A percentile compares a stretch with the other conserved stretches of the same genome.
Conservation (phyloP, 2,888 invertebrate species). For the Chalcosyrphus nemorum region DNA sequence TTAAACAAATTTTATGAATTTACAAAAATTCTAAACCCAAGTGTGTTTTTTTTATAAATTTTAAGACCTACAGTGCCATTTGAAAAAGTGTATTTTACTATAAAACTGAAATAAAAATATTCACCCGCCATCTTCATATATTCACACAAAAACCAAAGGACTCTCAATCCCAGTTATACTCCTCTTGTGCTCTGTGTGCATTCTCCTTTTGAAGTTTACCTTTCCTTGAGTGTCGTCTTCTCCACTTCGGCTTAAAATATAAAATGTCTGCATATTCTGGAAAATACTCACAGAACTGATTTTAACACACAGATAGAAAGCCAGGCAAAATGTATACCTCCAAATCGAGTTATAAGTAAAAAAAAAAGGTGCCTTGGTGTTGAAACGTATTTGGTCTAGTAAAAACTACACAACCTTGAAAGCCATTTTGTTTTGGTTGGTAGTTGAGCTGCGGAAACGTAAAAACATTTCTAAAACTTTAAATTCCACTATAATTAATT, state of each 20-base stretch:
- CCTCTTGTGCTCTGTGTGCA: constrained; percentile 8
- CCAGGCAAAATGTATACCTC: neutral
- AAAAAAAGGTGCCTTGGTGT: neutral
- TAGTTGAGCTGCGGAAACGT: neutral
- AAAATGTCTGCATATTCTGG: neutral
- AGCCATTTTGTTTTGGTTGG: neutral
- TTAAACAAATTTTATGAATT: neutral
- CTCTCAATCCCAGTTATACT: neutral
- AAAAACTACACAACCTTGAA: constrained; percentile 4
- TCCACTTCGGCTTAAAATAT: constrained; percentile 4
- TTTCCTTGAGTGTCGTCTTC: constrained; percentile 12
- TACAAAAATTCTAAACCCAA: too few species aligned
- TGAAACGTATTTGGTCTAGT: neutral
- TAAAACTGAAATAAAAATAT: neutral
- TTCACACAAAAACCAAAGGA: constrained; percentile 30
- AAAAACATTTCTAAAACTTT: too few species aligned
- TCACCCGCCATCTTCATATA: constrained; percentile 9
- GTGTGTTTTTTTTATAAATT: too few species aligned
- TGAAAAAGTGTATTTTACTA: neutral
- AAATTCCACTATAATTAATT: too few species aligned
- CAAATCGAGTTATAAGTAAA: neutral
- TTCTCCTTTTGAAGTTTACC: constrained; percentile 24
- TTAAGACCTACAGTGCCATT: too few species aligned
- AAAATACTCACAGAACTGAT: constrained; percentile 11
- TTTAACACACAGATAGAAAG: neutral